phyloP scores from a whole-genome alignment of 2,888 invertebrate species.

The Craniophora ligustri region DNA sequence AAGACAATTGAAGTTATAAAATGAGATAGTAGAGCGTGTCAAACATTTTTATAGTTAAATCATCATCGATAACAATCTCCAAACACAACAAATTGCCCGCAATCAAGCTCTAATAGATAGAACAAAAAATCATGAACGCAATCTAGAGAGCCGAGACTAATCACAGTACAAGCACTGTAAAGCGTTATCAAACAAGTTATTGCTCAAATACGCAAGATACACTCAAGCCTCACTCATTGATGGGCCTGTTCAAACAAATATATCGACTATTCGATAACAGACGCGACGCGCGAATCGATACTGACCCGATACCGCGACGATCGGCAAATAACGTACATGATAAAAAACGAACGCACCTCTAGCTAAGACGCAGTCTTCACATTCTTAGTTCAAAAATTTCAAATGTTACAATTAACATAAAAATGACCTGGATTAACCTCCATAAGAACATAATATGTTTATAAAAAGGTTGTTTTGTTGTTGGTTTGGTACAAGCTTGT shows the following conservation, averaged over 20 bases:
- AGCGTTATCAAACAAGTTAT: constrained; percentile 85
- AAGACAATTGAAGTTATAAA: constrained; percentile 12
- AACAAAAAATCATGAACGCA: constrained; percentile 72
- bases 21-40: constrained; percentile 29
- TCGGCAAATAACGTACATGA: constrained; percentile 73
- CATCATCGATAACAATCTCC: constrained; percentile 38
- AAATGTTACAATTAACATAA: too few relatives aligned
- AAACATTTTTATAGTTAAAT: constrained; percentile 46
- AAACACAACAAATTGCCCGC: constrained; percentile 57
- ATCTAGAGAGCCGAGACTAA: constrained; percentile 77
- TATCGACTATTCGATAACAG: constrained; percentile 85
- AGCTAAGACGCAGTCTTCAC: constrained; percentile 38
- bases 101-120: constrained; percentile 68
- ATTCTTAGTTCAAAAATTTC: constrained; percentile 47
- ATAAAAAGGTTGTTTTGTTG: too few relatives aligned
- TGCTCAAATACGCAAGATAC: constrained; percentile 85
- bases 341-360: constrained; percentile 73
- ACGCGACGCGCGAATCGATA: constrained; percentile 77
- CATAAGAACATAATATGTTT: too few relatives aligned
- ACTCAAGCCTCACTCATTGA: constrained; percentile 81
- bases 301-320: constrained; percentile 73
- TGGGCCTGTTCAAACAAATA: constrained; percentile 81
- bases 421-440: too few relatives aligned
- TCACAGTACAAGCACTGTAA: constrained; percentile 79
- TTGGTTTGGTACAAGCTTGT: too few relatives aligned